Base-by-base conservation (phyloP, 2,113 vertebrate species). In the Caranx melampygus region DNA sequence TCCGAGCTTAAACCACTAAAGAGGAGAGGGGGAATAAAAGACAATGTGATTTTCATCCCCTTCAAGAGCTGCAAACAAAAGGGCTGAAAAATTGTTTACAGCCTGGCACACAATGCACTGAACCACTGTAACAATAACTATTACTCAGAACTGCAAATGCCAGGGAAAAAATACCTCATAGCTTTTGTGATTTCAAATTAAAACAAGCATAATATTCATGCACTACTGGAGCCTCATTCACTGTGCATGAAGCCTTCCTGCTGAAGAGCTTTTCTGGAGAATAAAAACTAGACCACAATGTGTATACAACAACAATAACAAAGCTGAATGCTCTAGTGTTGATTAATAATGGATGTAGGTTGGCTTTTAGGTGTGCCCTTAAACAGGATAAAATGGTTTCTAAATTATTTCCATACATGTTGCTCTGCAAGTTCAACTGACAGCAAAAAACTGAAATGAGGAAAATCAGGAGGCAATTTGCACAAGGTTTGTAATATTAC, bases 1-100 rank as follows among this genome's bases (percentile, higher is more conserved):
- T 62, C 98, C 98, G 52, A 99, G 96, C 91, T 99, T 99, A 75
- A 98, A 90, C 98, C 98, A 99, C 98, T 99, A 82, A 47, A 94
- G 62, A 91, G 79, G 81, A 90, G 61, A 84, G 52, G 35, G 55
- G 49, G 66, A 64, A 87, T 44, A 69, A 55, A 78, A 84, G 42
- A 89, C 78, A 86, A 77, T 70, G 78, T 72, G 72, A 80, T 79
- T 72, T 61, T 79, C 81, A 45, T 79, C 66, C 57, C 10, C 74
- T 42, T 52, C 65, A 51, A 83, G 44, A 73, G 86, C 60, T 37
- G 47, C 52, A 40, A 75, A 93, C 87, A 91, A 91, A 85, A 82
- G 81, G 60, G 20, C 72, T 72, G 51, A 45, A 81, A 88, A 69
- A 49, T 11, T 85, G 78, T 85, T 91, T 85, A 83, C 75, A 26